Base-by-base conservation (phyloP, 1,140 invertebrate species). In the Meteorus sp. region DNA sequence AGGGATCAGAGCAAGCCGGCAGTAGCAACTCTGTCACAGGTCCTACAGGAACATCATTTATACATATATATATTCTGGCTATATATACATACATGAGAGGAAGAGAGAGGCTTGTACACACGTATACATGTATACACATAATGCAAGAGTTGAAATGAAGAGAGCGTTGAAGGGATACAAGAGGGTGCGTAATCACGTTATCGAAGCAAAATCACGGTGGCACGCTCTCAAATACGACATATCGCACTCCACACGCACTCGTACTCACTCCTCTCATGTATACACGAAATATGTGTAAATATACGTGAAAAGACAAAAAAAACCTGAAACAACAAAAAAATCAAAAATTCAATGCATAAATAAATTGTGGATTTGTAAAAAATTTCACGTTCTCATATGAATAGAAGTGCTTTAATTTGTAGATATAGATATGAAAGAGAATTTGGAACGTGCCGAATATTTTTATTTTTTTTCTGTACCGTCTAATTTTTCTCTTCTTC, bases 121-220 rank as follows among this genome's bases (percentile, higher is more conserved):
- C 41, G 23, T 60, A 44, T 20, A 44, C 19, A 43, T 23, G 25
- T 44, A 43, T n/a, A n/a, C 27, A 19, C 7, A 22, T 8, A 5
- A 39, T 59, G 57, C 50, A 52, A 50, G 61, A 53, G 56, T 50
- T 44, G 60, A 48, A 29, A 54, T 62, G 60, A 45, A 43, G 35
- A 50, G 33, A 64, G 56, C 48, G 45, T 23, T 47, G 60, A 64
- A 59, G 57, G 37, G 20, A 37, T 50, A n/a, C n/a, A 54, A 33
- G 39, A 52, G 43, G 51, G 13, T 54, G 43, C 33, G 58, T 78
- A 79, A 79, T 76, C 62, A 63, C 61, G 71, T 79, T 79, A 78
- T 75, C 72, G 70, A 63, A 62, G 69, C 69, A 60, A 77, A 77
- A 78, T 78, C 74, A 79, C 70, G 72, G 61, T n/a, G 59, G 69